Evolutionary conservation across 2,113 vertebrate genomes (phyloP).

Genomic region (Paralichthys olivaceus): DNA sequence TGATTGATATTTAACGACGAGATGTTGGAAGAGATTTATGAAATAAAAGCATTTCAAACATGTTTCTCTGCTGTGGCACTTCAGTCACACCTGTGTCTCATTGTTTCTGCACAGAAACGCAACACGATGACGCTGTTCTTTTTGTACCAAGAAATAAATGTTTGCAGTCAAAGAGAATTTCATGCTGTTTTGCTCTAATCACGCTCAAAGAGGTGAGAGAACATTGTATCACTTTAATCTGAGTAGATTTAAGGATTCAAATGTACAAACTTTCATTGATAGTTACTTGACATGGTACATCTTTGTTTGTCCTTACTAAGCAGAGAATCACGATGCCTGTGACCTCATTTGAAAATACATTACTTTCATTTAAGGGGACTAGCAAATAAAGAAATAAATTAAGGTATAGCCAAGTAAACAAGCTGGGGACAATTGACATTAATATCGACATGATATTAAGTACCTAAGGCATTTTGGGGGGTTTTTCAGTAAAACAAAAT

Average conservation of each 20-base stretch:
- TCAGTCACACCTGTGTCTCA: constrained; percentile 30
- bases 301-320: background rate
- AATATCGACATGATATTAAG: too few relatives aligned
- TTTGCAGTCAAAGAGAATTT: constrained; percentile 35
- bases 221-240: background rate
- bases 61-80: constrained; percentile 40
- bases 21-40: constrained; percentile 36
- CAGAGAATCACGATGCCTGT: background rate
- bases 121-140: constrained; percentile 19
- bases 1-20: constrained; percentile 44
- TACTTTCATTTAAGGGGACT: too few relatives aligned
- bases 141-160: constrained; percentile 48
- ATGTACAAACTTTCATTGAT: background rate
- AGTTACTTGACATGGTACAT: background rate
- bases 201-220: background rate
- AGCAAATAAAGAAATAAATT: too few relatives aligned
- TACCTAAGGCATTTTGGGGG: too few relatives aligned
- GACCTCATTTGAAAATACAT: too few relatives aligned
- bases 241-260: background rate
- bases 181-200: constrained; percentile 28
- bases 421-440: too few relatives aligned
- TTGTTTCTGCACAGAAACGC: constrained; percentile 9
- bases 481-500: too few relatives aligned
- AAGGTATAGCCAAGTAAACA: too few relatives aligned
- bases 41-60: constrained; percentile 65